Percentiles rank a stretch among this genome's conserved stretches.
These are phyloP conservation scores for Apamea epomidion DNA, from an alignment of 2,888 invertebrate species.

Conservation along the genomic window DNA sequence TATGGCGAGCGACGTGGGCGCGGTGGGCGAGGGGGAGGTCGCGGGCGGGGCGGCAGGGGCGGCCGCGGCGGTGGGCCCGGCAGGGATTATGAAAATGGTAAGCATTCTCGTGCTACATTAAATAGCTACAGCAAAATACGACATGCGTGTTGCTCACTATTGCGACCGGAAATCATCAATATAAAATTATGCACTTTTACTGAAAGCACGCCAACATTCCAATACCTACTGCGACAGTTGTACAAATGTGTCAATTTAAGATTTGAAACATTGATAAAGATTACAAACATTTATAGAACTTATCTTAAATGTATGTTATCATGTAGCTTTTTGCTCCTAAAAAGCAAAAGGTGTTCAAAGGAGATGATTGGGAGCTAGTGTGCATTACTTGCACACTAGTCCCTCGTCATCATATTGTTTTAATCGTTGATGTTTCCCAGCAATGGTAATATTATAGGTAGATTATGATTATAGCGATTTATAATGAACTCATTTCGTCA, in stretches of 20 bases:
- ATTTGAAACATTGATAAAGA: slow-evolving; percentile 1
- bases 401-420: neutral
- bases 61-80: slow-evolving; percentile 82
- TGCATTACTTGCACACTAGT: neutral
- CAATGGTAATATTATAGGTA: neutral
- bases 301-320: too few species aligned
- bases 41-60: slow-evolving; percentile 79
- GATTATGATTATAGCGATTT: neutral
- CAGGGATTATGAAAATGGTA: slow-evolving; percentile 75
- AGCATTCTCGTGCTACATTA: neutral
- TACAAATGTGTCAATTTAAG: neutral
- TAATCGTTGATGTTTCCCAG: neutral
- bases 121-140: neutral
- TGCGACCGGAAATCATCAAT: slow-evolving; percentile 21
- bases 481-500: neutral
- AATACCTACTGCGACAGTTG: neutral
- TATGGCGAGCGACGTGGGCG: slow-evolving; percentile 82
- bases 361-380: neutral
- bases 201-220: slow-evolving; percentile 30
- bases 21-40: slow-evolving; percentile 80
- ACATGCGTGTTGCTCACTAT: slow-evolving; percentile 13
- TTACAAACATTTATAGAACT: neutral
- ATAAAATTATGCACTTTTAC: slow-evolving; percentile 36
- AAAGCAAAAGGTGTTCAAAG: neutral
- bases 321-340: neutral